Conservation (phyloP, 2,113 vertebrate genomes). For the Ardeotis arabs region DNA sequence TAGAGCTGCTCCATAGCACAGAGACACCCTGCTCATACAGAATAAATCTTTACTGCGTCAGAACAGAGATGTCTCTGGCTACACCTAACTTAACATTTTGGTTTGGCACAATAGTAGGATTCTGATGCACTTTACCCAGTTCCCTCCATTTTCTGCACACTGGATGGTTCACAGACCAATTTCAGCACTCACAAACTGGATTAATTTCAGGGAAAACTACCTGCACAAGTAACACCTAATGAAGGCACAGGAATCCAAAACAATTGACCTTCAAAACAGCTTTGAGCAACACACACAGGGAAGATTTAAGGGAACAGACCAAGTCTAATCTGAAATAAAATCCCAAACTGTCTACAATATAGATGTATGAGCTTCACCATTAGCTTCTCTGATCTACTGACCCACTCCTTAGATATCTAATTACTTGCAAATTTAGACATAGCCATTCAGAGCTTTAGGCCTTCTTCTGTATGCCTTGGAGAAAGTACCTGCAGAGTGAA, state of each 20-base stretch:
- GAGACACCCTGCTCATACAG: background rate
- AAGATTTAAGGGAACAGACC: background rate
- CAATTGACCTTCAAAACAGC: background rate
- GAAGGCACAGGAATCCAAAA: background rate
- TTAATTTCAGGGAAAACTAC: background rate
- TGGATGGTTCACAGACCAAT: background rate
- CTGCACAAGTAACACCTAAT: background rate
- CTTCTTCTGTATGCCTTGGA: background rate
- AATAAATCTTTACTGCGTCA: background rate
- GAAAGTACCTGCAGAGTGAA: background rate
- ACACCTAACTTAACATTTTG: background rate
- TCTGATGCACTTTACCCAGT: background rate
- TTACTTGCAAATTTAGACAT: background rate
- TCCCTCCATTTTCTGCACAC: background rate
- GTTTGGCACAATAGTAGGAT: fast-evolving
- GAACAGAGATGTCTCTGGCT: background rate
- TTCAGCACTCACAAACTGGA: background rate
- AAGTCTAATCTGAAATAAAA: background rate
- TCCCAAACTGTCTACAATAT: too few species aligned
- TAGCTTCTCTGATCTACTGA: background rate
- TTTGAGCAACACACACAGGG: background rate
- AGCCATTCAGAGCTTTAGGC: background rate
- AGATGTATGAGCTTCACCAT: background rate
- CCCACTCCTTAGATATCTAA: background rate
- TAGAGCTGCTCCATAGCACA: background rate